Conservation (phyloP, 2,797 vertebrate species). For the Chiloscyllium punctatum region DNA sequence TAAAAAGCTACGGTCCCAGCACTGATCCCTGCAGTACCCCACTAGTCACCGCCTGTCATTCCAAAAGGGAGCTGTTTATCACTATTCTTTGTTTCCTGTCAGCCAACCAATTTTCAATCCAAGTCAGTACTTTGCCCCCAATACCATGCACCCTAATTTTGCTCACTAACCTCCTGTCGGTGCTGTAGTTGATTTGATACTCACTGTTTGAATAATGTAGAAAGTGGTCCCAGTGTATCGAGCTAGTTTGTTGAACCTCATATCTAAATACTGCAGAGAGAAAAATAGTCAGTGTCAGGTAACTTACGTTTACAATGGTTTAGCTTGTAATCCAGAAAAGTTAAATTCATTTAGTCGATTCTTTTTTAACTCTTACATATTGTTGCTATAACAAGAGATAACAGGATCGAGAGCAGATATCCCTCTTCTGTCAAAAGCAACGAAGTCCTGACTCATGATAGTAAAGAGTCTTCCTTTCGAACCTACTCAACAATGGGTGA, state of each 20-base stretch:
- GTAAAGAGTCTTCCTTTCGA: not conserved
- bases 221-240: conserved; percentile 65
- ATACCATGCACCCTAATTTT: no score
- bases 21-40: no score
- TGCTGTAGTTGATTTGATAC: not conserved
- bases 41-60: no score
- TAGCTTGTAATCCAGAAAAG: not conserved
- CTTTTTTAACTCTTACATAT: not conserved
- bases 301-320: not conserved
- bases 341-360: not conserved
- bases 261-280: conserved; percentile 61
- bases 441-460: not conserved
- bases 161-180: no score
- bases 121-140: no score
- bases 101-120: no score
- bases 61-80: no score
- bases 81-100: no score
- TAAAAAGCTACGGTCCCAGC: no score
- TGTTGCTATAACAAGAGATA: not conserved
- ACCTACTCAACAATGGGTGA: not conserved
- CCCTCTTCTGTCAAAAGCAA: not conserved
- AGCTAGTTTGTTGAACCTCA: conserved; percentile 60
- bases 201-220: conserved; percentile 68
- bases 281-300: not conserved
- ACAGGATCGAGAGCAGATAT: not conserved